Evolutionary conservation across 37 sponge, comb jelly and placozoan genomes (phyloP).

Genomic region (Chondrilla cf. caribensis): DNA sequence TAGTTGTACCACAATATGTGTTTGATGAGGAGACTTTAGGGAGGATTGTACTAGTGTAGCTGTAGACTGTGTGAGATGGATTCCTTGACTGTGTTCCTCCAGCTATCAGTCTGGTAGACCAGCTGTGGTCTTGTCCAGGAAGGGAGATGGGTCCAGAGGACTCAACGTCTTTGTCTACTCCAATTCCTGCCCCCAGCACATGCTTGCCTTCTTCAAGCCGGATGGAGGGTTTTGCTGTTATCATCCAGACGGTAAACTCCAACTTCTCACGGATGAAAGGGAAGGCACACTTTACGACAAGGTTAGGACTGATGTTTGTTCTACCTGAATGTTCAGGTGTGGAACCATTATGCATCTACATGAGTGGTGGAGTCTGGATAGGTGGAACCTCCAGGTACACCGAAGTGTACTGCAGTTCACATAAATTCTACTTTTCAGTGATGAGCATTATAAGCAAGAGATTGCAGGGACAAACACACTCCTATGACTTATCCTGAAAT

Average conservation of each 20-base stretch:
- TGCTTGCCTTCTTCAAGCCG: constrained; percentile 80
- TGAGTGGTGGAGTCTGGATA: no score
- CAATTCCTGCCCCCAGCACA: constrained; percentile 34
- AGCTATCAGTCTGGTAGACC: constrained; percentile 75
- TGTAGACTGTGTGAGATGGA: neutral
- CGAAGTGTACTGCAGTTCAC: no score
- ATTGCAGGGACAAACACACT: no score
- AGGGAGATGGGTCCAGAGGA: constrained; percentile 42
- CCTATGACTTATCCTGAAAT: no score
- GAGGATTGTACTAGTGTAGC: neutral
- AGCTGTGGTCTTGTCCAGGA: constrained; percentile 57
- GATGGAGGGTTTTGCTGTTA: constrained; percentile 73
- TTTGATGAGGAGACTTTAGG: neutral
- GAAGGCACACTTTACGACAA: constrained; percentile 69
- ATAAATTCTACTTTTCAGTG: no score
- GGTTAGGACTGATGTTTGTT: constrained; percentile 24
- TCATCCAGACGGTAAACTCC: constrained; percentile 51
- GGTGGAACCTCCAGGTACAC: no score
- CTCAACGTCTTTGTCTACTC: constrained; percentile 64
- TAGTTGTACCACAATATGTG: no score
- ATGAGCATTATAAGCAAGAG: no score
- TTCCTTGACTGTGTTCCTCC: neutral
- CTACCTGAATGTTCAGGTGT: neutral
- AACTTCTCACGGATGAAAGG: constrained; percentile 42
- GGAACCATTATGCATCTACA: neutral